A percentile compares a stretch with the other conserved stretches of the same genome.
Evolutionary conservation across 2,797 vertebrate genomes (phyloP).

Genomic region (Notolepis coatsorum): DNA sequence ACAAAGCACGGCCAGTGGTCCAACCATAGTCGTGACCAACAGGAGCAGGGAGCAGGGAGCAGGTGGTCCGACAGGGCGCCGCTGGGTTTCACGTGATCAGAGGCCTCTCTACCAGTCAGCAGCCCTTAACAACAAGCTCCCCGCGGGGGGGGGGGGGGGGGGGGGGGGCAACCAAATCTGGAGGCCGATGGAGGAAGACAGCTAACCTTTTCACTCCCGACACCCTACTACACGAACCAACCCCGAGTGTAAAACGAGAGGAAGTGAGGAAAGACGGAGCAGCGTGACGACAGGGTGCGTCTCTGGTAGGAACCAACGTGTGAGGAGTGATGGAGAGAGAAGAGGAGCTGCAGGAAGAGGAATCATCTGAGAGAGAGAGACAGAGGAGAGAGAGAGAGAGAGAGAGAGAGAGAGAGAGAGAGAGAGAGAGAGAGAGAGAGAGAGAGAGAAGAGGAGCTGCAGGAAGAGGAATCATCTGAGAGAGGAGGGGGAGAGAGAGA

Average conservation of each 20-base stretch:
- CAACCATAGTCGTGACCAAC: neutral
- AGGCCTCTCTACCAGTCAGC: neutral
- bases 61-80: neutral
- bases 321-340: neutral
- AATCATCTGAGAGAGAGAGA: neutral
- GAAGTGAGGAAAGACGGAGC: neutral
- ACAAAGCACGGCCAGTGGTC: neutral
- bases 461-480: neutral
- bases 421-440: constrained; percentile 1
- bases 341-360: neutral
- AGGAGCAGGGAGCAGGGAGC: neutral
- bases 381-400: constrained; percentile 5
- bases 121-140: neutral
- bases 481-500: neutral
- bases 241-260: too few species aligned
- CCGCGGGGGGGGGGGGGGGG: neutral
- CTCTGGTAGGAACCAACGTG: neutral
- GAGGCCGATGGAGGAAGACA: neutral
- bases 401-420: neutral
- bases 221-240: neutral
- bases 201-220: neutral
- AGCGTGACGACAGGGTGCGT: too few species aligned
- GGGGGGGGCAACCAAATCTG: too few species aligned
- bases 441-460: neutral
- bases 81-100: neutral